Base-by-base conservation (phyloP, 2,113 vertebrate genomes). In the Gopherus flavomarginatus region DNA sequence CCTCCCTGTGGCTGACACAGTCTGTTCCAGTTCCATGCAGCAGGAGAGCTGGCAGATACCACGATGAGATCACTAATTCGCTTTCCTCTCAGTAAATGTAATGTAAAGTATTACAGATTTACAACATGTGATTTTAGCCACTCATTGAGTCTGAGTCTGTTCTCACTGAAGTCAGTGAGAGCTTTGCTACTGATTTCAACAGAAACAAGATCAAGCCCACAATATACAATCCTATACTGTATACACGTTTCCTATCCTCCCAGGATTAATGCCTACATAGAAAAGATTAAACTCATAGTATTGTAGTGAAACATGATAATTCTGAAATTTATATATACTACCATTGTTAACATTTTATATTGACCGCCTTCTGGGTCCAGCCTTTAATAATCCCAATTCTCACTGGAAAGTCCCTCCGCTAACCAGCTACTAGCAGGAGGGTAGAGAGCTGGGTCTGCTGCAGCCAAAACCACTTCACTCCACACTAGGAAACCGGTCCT, bases 21-120 rank as follows among this genome's bases (percentile, higher is more conserved):
- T 72, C 86, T 91, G 59, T 84, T 92, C 92, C 77, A 86, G 59
- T 84, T 92, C 92, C 77, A 86, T 87, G 93, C 94, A 96, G 92
- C 22, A 1, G 1, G 65, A 72, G 53, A 94, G 77, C 1, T 94
- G 93, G 89, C 94, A 97, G 94, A 96, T 93, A 90, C 92, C 88
- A 94, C 21, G 42, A 88, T 72, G 85, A 92, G 94, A 92, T 94
- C 59, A 92, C 88, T 77, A 92, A 29, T 96, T 89, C 84, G 87
- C 79, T 56, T 92, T 87, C 52, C 72, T 88, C 92, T 90, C 38
- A 78, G 92, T 35, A 91, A 92, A 92, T 0, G 8, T 26, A 38
- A 72, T 52, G 85, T 57, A 75, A 91, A 93, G 11, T 16, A 69
- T 81, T 91, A 59, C 53, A 86, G 83, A 89, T 90, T 87, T 85